Evolutionary conservation across 2,888 invertebrate species (phyloP).

Genomic region (Limnephilus lunatus): DNA sequence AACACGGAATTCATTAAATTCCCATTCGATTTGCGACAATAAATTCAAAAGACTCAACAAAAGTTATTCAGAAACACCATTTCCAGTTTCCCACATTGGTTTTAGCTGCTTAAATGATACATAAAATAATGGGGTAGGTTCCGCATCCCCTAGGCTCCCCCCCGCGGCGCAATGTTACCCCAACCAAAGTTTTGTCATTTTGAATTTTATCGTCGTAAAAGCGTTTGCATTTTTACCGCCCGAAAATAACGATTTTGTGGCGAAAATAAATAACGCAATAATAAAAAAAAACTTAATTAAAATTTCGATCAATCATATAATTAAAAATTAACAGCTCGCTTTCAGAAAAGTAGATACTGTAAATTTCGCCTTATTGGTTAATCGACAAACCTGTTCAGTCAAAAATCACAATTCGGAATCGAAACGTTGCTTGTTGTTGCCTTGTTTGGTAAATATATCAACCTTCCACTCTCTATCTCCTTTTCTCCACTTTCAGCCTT

Average conservation of each 20-base stretch:
- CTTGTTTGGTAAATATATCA: no score
- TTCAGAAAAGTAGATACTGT: no score
- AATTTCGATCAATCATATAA: not conserved
- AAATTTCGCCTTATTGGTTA: no score
- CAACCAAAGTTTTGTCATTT: not conserved
- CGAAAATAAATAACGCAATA: not conserved
- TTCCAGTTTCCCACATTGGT: conserved; percentile 3
- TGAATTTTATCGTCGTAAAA: not conserved
- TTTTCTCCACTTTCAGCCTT: no score
- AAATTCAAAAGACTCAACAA: not conserved
- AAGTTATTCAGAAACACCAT: not conserved
- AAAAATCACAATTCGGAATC: no score
- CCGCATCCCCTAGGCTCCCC: not conserved
- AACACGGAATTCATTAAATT: not conserved
- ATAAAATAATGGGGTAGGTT: conserved; percentile 18
- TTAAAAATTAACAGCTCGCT: not conserved
- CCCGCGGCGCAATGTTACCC: conserved; percentile 10
- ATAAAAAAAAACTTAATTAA: no score
- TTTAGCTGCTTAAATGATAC: not conserved
- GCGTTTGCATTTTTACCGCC: not conserved
- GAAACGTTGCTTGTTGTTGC: no score
- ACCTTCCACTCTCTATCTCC: no score
- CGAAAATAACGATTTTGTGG: not conserved
- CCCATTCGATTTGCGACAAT: not conserved
- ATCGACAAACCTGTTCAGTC: no score